Conservation (phyloP, 2,888 invertebrate species). For the Deilephila elpenor region DNA sequence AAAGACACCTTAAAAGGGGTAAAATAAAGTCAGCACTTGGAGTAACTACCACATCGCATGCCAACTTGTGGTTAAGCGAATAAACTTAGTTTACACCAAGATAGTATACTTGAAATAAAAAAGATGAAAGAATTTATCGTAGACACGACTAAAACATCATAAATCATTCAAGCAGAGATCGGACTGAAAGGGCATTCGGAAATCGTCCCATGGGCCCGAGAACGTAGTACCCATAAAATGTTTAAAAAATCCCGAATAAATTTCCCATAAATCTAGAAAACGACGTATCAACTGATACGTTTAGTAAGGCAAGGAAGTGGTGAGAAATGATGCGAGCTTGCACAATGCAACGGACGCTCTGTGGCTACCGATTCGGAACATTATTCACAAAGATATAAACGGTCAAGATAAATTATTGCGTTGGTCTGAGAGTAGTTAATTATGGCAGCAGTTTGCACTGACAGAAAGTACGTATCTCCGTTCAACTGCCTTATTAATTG, state of each 20-base stretch:
- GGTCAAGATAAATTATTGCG: slow-evolving; percentile 37
- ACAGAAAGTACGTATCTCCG: slow-evolving; percentile 33
- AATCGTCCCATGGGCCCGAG: slow-evolving; percentile 14
- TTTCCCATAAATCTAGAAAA: slow-evolving; percentile 1
- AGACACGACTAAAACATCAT: slow-evolving; percentile 2
- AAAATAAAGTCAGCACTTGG: background rate
- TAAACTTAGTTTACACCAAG: background rate
- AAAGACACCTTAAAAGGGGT: slow-evolving; percentile 6
- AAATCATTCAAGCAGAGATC: slow-evolving; percentile 29
- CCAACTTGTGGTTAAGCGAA: slow-evolving; percentile 3
- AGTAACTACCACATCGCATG: background rate
- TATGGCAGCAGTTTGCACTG: slow-evolving; percentile 32
- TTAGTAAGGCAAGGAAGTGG: slow-evolving; percentile 42
- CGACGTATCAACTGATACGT: slow-evolving; percentile 45
- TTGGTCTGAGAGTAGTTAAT: slow-evolving; percentile 36
- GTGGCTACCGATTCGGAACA: slow-evolving; percentile 28
- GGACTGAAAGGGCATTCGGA: slow-evolving; percentile 9
- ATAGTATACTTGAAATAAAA: background rate
- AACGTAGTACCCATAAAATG: slow-evolving; percentile 42
- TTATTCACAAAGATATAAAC: slow-evolving; percentile 40
- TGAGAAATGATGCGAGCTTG: slow-evolving; percentile 48
- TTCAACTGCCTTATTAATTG: slow-evolving; percentile 33
- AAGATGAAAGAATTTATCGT: slow-evolving; percentile 2
- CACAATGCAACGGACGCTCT: slow-evolving; percentile 48
- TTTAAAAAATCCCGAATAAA: slow-evolving; percentile 16